Evolutionary conservation across 2,113 vertebrate species (phyloP).

Genomic region (Dicrurus megarhynchus): DNA sequence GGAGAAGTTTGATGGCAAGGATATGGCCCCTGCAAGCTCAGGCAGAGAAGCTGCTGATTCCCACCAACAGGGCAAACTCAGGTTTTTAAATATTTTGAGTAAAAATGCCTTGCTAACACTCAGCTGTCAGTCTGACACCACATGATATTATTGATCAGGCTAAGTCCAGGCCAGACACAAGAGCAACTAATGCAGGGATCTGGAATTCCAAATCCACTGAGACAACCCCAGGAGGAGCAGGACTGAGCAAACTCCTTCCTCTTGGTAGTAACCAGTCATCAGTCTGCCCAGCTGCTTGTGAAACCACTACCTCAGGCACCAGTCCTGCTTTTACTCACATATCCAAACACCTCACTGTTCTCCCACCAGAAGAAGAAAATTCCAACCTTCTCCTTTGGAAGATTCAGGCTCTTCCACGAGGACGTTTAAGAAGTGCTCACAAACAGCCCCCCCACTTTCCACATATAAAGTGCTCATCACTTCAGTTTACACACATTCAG

Average conservation of each 20-base stretch:
- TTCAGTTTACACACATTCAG: fast-evolving
- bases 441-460: not conserved
- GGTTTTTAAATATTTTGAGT: not conserved
- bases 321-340: not conserved
- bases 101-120: not conserved
- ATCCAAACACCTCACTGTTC: not conserved
- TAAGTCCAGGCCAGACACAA: not conserved
- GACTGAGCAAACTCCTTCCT: not conserved
- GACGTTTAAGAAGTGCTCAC: not conserved
- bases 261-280: not conserved
- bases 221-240: not conserved
- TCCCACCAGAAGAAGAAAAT: not conserved
- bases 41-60: not conserved
- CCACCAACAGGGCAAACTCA: not conserved
- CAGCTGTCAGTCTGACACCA: not conserved
- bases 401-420: not conserved
- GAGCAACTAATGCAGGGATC: not conserved
- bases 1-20: not conserved
- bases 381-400: not conserved
- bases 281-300: not conserved
- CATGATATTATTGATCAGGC: fast-evolving
- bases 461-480: not conserved
- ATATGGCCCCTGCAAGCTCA: not conserved
- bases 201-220: not conserved
- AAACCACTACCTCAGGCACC: not conserved